These are phyloP conservation scores for Brachionus manjavacas DNA, from an alignment of 1,140 invertebrate genomes.

Conservation along the genomic window DNA sequence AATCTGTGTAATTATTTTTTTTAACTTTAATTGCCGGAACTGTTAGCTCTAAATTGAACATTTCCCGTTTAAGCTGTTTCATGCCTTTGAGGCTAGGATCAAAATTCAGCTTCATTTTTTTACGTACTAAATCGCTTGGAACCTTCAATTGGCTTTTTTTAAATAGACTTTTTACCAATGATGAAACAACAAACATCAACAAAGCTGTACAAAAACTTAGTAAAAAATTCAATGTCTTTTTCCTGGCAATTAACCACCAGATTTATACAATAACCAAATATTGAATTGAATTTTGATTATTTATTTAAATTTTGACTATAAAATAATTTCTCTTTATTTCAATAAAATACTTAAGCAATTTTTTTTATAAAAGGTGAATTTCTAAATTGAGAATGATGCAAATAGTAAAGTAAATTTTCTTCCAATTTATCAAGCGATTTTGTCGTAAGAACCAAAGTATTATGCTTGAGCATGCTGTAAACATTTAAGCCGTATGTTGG, in stretches of 20 bases:
- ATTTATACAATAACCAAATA: neutral
- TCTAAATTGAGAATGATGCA: constrained; percentile 29
- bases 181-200: neutral
- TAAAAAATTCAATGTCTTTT: neutral
- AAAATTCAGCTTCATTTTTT: constrained; percentile 31
- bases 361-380: constrained; percentile 32
- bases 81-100: constrained; percentile 27
- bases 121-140: neutral
- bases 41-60: constrained; percentile 17
- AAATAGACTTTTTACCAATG: neutral
- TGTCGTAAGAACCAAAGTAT: constrained; percentile 40
- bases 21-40: neutral
- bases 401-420: neutral
- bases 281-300: neutral
- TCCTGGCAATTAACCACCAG: neutral
- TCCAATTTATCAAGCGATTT: constrained; percentile 30
- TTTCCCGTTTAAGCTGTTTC: neutral
- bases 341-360: neutral
- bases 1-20: neutral
- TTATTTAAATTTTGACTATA: neutral
- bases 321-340: neutral
- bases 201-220: neutral
- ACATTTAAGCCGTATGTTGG: constrained; percentile 69
- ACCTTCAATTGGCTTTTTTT: neutral
- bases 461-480: constrained; percentile 42